Evolutionary conservation across 2,113 vertebrate genomes (phyloP).

Genomic region (Myrmophylax atrothorax): DNA sequence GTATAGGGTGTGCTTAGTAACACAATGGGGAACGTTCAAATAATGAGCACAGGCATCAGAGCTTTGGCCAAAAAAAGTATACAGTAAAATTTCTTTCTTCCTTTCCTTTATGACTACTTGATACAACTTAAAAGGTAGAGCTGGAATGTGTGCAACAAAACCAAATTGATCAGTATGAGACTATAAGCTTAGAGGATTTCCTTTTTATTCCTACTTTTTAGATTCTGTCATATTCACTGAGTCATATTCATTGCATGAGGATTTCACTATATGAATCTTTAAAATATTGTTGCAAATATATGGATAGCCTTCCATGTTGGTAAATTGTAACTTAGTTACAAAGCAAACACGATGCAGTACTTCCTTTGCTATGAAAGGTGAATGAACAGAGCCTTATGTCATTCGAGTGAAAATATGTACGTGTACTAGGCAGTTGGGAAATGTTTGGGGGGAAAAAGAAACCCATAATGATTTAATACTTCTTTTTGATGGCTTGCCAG

Average conservation of each 20-base stretch:
- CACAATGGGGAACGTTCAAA: background rate
- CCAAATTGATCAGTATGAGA: background rate
- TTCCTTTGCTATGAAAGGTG: background rate
- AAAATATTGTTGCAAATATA: background rate
- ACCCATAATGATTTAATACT: background rate
- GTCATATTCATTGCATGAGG: background rate
- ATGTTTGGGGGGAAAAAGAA: background rate
- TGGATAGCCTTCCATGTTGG: background rate
- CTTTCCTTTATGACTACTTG: background rate
- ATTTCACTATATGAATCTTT: background rate
- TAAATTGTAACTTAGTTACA: background rate
- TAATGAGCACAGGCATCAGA: background rate
- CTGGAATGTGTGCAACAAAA: background rate
- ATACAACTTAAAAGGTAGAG: background rate
- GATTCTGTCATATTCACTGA: background rate
- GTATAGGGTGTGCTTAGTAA: background rate
- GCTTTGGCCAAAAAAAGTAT: background rate
- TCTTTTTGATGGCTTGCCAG: constrained; percentile 24
- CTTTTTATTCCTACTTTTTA: background rate
- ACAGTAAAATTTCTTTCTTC: background rate
- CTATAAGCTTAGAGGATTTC: background rate
- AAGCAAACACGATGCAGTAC: background rate
- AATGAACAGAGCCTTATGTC: background rate
- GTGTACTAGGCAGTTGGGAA: background rate
- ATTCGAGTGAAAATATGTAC: background rate